Conservation (phyloP, 2,888 invertebrate species). For the Ornithoptera alexandrae region DNA sequence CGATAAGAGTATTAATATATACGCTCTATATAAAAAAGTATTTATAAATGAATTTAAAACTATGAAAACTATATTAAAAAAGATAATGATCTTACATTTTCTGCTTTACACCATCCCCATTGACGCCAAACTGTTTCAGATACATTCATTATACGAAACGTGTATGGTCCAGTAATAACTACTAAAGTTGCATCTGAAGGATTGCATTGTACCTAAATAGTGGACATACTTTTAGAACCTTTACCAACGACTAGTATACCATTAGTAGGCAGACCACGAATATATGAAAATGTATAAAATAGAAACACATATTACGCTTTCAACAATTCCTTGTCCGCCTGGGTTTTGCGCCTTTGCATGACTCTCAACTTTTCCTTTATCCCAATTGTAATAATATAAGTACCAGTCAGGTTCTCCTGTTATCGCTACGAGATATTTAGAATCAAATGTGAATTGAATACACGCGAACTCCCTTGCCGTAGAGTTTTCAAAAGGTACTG, state of each 20-base stretch:
- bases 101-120: slow-evolving; percentile 91
- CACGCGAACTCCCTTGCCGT: slow-evolving; percentile 84
- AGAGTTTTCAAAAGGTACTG: slow-evolving; percentile 81
- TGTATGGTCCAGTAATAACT: slow-evolving; percentile 82
- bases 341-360: slow-evolving; percentile 85
- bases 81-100: slow-evolving; percentile 67
- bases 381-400: slow-evolving; percentile 89
- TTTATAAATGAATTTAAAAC: too few species aligned
- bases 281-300: too few species aligned
- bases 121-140: slow-evolving; percentile 89
- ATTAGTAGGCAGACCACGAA: too few species aligned
- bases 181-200: slow-evolving; percentile 87
- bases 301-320: slow-evolving; percentile 51
- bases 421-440: slow-evolving; percentile 88
- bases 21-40: too few species aligned
- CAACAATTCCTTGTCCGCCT: slow-evolving; percentile 83
- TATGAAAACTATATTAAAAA: too few species aligned
- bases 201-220: slow-evolving; percentile 85
- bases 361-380: slow-evolving; percentile 89
- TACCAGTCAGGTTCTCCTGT: slow-evolving; percentile 92
- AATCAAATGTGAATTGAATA: slow-evolving; percentile 89
- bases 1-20: too few species aligned
- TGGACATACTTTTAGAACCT: too few species aligned
- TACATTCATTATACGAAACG: slow-evolving; percentile 87
- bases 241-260: too few species aligned